Evolutionary conservation across 2,888 invertebrate genomes (phyloP), one percentile per base, ranked within the genome.

Genomic region (Orthosia cruda): DNA sequence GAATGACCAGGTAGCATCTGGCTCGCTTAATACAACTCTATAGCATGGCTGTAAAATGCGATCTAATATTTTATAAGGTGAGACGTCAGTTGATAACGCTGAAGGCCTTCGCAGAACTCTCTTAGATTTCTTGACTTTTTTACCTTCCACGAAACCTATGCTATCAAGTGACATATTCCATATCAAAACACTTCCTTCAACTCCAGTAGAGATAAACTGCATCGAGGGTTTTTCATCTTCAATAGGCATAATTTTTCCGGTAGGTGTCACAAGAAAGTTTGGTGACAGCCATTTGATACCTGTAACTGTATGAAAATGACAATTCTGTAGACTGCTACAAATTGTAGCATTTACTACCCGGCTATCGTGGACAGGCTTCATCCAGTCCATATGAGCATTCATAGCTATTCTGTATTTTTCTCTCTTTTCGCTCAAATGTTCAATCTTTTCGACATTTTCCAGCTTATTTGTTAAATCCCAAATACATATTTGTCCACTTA

Each of bases 381-480:
- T 97, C 98, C 98, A 98, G 4, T 94, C 94, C 95, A 98, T 97
- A 83, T 97, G 97, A 52, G 97, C 97, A 72, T 96, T 97, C 95
- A 98, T 97, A 23, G 97, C 95, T 1, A 94, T 95, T 47, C 97
- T 96, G 91, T 98, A 97, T 84, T 97, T 97, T 87, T 97, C 97
- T 92, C 98, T 97, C 0, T 97, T 97, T 59, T 97, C 95, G 18
- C 97, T 98, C 23, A 98, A 89, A n/a, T 97, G 97, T 89, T 97
- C 97, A 63, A 97, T 96, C 65, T 94, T 95, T 87, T 98, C 98
- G 4, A 97, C 96, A 81, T 97, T 97, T 82, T 97, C 97, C 47
- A 98, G 93, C 85, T 97, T 97, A 71, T 97, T 97, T 40, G 97
- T 97, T 75, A 98, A 94, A 91, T 98, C 98, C 98, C 98, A 98